Percentiles rank a stretch among this genome's conserved stretches.
These are phyloP conservation scores for Megalops cyprinoides DNA, from an alignment of 2,797 vertebrate genomes.

Conservation along the genomic window DNA sequence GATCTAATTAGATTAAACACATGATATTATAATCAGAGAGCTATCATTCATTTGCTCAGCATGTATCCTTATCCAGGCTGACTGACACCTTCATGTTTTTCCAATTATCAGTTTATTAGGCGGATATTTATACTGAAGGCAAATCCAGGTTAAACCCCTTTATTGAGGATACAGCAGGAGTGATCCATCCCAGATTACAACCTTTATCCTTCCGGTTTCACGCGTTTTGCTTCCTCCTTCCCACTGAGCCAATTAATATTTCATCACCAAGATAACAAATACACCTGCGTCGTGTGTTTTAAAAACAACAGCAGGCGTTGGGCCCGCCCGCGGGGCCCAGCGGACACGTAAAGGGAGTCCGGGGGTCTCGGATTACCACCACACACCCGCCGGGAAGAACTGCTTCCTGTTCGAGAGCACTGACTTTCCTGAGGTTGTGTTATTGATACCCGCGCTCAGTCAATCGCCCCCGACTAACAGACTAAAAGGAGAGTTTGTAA, in stretches of 20 bases:
- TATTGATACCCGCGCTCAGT: conserved; percentile 59
- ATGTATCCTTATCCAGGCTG: no score
- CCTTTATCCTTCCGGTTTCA: background rate
- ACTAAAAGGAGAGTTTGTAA: conserved; percentile 54
- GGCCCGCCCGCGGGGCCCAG: background rate
- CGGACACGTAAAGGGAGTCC: background rate
- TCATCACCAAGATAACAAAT: background rate
- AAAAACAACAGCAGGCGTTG: background rate
- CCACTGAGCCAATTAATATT: background rate
- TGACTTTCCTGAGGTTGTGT: conserved; percentile 50
- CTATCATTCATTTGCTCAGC: no score
- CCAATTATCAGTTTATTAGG: background rate
- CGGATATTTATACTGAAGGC: background rate
- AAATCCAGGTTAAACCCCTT: background rate
- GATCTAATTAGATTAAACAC: no score
- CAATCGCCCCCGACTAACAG: conserved; percentile 52
- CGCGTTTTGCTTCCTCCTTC: background rate
- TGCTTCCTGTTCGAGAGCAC: conserved; percentile 50
- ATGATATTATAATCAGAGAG: no score
- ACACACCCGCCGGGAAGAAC: conserved; percentile 45
- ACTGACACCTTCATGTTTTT: no score
- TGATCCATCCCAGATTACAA: background rate
- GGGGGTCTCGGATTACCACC: conserved; percentile 52
- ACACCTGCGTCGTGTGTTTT: background rate
- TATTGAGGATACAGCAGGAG: background rate